phyloP scores from a whole-genome alignment of 1,140 invertebrate genomes.

The Eupristina koningsbergeri region DNA sequence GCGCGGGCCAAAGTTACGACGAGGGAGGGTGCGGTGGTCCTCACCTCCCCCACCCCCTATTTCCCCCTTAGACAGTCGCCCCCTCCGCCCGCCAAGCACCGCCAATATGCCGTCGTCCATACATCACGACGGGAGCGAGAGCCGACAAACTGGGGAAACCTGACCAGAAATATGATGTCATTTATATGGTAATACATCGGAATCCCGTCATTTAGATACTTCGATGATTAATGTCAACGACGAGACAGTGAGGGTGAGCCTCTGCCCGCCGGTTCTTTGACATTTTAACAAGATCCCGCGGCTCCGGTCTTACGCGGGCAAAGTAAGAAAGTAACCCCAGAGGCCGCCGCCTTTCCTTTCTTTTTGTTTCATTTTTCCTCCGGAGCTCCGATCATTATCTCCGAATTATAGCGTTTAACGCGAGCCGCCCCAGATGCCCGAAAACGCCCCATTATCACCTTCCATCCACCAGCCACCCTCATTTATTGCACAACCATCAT shows the following conservation, averaged over 20 bases:
- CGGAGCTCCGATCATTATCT: not conserved
- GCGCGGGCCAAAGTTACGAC: too few relatives aligned
- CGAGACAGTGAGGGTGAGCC: constrained; percentile 60
- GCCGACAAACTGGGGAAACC: constrained; percentile 75
- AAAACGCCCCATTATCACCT: not conserved
- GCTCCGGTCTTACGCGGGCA: not conserved
- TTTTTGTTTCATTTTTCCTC: too few relatives aligned
- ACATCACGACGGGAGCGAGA: constrained; percentile 69
- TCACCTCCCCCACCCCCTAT: too few relatives aligned
- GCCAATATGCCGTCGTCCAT: constrained; percentile 74
- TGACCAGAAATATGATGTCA: constrained; percentile 80
- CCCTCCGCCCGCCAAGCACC: constrained; percentile 61
- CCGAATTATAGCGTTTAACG: not conserved
- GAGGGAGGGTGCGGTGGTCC: not conserved
- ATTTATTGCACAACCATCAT: not conserved
- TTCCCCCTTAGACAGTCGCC: too few relatives aligned
- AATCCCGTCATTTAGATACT: constrained; percentile 80
- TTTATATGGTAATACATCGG: constrained; percentile 80
- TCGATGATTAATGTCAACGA: constrained; percentile 76
- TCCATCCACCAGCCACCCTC: not conserved
- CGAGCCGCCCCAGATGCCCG: too few relatives aligned
- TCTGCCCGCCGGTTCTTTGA: constrained; percentile 22
- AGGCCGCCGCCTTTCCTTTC: not conserved
- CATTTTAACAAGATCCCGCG: constrained; percentile 47
- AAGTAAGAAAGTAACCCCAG: not conserved